Conservation (phyloP, 2,888 invertebrate genomes). For the Drosophila bunnanda region DNA sequence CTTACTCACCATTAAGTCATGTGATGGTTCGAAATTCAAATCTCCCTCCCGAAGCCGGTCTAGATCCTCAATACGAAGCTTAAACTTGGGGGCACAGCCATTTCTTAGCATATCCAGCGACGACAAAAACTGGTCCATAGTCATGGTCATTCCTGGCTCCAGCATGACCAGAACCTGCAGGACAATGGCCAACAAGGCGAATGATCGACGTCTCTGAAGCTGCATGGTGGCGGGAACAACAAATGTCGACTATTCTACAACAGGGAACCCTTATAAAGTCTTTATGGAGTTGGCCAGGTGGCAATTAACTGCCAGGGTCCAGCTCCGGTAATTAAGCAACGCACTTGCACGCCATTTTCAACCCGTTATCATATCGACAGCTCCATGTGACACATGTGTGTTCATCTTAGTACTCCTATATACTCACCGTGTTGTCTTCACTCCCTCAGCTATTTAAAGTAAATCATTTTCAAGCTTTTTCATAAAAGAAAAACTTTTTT, state of each 20-base stretch:
- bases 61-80: slow-evolving; percentile 8
- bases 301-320: slow-evolving; percentile 30
- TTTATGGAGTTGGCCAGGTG: neutral
- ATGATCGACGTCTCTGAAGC: slow-evolving; percentile 10
- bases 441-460: neutral
- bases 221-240: slow-evolving; percentile 8
- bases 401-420: neutral
- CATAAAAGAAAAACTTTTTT: slow-evolving; percentile 3
- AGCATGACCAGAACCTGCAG: slow-evolving; percentile 8
- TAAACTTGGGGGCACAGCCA: slow-evolving; percentile 31
- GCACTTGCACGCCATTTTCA: slow-evolving; percentile 34
- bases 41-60: slow-evolving; percentile 11
- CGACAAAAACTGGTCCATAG: slow-evolving; percentile 18
- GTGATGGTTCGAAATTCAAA: slow-evolving; percentile 13
- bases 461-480: neutral
- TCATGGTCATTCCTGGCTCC: slow-evolving; percentile 12
- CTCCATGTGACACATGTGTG: neutral
- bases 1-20: slow-evolving; percentile 17
- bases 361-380: neutral
- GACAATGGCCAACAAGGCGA: slow-evolving; percentile 1
- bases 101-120: slow-evolving; percentile 24
- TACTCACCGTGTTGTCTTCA: neutral
- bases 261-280: slow-evolving; percentile 12
- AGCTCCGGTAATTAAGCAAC: slow-evolving; percentile 49
- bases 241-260: slow-evolving; percentile 4